Conservation (phyloP, 2,113 vertebrate genomes). For the Pogona vitticeps region DNA sequence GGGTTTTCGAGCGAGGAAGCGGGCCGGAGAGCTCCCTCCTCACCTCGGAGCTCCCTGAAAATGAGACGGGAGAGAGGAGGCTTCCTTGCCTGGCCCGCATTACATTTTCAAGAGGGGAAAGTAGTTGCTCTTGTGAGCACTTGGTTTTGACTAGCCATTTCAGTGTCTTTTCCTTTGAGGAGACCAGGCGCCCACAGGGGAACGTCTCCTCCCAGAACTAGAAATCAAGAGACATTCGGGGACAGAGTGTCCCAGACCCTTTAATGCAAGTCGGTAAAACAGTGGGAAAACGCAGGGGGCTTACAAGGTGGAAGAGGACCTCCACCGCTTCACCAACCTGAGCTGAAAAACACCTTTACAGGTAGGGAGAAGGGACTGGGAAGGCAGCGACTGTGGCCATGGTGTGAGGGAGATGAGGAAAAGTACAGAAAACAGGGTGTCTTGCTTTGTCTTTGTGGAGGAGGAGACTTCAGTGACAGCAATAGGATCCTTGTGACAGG, state of each 20-base stretch:
- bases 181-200: too few species aligned
- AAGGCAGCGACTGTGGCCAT: neutral
- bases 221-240: too few species aligned
- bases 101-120: neutral
- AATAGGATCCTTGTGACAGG: neutral
- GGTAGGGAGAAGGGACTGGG: neutral
- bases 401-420: neutral
- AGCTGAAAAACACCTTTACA: neutral
- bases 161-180: neutral
- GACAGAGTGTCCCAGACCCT: too few species aligned
- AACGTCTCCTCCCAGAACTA: too few species aligned
- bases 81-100: fast-evolving
- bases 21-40: neutral
- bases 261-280: too few species aligned
- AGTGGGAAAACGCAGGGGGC: too few species aligned
- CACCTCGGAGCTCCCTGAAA: neutral
- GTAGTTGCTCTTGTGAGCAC: too few species aligned
- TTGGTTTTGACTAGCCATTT: neutral
- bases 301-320: too few species aligned
- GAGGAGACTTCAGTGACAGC: neutral
- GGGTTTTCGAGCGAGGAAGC: neutral
- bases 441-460: neutral
- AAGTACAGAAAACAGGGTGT: too few species aligned
- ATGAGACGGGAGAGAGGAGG: neutral
- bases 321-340: neutral